A percentile compares a stretch with the other conserved stretches of the same genome.
These are phyloP conservation scores for Discoglossus pictus DNA, from an alignment of 2,797 vertebrate genomes.

Conservation along the genomic window DNA sequence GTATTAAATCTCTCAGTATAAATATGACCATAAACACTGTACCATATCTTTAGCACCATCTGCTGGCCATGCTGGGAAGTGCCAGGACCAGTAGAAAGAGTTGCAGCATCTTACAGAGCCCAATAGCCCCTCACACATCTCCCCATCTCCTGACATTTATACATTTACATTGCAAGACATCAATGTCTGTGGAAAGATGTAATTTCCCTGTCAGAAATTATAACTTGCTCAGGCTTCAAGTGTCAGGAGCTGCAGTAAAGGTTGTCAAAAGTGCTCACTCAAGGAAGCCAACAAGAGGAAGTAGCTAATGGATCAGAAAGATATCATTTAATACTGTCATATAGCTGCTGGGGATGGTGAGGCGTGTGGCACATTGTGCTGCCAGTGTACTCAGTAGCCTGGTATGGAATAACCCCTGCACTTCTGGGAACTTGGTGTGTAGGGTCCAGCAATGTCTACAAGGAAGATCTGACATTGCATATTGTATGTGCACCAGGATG, in stretches of 20 bases:
- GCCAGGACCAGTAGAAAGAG: too few species aligned
- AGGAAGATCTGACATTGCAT: too few species aligned
- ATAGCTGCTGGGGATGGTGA: conserved; percentile 9
- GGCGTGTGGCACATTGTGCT: not conserved
- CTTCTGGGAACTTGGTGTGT: too few species aligned
- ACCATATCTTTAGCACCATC: not conserved
- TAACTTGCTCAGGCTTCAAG: conserved; percentile 49
- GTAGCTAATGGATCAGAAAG: conserved; percentile 49
- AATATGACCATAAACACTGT: not conserved
- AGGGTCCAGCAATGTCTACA: too few species aligned
- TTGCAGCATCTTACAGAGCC: not conserved
- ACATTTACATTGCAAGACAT: conserved; percentile 25
- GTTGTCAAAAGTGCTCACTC: conserved; percentile 51
- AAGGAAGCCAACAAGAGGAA: conserved; percentile 52
- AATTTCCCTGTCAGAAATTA: conserved; percentile 51
- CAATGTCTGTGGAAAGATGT: conserved; percentile 26
- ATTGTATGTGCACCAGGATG: too few species aligned
- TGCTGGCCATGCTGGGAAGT: not conserved
- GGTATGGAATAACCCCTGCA: not conserved
- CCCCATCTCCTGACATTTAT: conserved; percentile 7
- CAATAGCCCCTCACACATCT: not conserved
- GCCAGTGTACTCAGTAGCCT: not conserved
- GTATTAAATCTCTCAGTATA: too few species aligned
- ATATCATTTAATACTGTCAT: conserved; percentile 51
- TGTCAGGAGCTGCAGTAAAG: conserved; percentile 44